Conservation (phyloP, 2,797 vertebrate species). For the Gallinago nigripennis region DNA sequence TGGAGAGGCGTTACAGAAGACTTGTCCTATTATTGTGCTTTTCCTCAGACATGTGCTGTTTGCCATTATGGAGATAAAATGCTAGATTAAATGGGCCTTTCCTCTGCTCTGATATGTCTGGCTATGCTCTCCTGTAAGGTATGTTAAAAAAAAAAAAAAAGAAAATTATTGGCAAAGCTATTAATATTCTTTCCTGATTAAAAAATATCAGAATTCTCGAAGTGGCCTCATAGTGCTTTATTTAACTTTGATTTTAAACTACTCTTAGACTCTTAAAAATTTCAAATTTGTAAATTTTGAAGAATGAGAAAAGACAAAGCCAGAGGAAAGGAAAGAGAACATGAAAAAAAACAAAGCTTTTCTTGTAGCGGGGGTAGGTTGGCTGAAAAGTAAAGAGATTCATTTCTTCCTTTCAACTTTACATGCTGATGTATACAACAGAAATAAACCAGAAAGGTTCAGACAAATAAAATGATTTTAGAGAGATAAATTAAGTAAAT, state of each 20-base stretch:
- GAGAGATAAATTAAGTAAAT: neutral
- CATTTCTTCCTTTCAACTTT: neutral
- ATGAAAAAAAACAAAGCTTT: rapidly evolving
- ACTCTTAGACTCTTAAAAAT: neutral
- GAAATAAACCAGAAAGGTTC: neutral
- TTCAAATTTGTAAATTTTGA: neutral
- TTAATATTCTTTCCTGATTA: neutral
- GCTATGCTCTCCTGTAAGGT: neutral
- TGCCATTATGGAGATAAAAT: neutral
- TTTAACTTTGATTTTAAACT: neutral
- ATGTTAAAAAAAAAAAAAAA: neutral
- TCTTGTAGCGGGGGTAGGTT: neutral
- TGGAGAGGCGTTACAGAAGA: neutral
- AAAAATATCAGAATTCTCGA: neutral
- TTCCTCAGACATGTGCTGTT: neutral
- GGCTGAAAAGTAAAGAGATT: neutral
- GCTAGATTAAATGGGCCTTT: neutral
- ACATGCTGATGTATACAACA: neutral
- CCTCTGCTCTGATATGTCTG: neutral
- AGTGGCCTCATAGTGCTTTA: neutral
- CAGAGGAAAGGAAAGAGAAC: neutral
- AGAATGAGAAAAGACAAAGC: neutral
- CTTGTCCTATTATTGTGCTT: neutral
- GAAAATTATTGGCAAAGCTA: neutral
- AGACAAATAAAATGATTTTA: neutral